A percentile compares a stretch with the other conserved stretches of the same genome.
Evolutionary conservation across 2,888 invertebrate genomes (phyloP).

Genomic region (Octodonta nipae): DNA sequence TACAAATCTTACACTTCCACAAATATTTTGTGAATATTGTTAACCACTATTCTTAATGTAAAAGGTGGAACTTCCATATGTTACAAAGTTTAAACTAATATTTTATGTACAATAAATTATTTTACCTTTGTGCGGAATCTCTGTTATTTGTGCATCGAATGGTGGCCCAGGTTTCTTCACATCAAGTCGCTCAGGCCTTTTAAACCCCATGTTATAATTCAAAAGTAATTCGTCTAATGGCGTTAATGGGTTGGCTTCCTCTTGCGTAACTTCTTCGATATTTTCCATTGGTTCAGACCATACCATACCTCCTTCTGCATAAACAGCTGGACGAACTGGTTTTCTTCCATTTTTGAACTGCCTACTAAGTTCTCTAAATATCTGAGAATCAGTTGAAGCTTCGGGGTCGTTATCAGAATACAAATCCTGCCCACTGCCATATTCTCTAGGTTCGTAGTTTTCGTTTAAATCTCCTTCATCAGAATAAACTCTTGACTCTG

Average conservation of each 20-base stretch:
- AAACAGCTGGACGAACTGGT: conserved; percentile 35
- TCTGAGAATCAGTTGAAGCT: conserved; percentile 14
- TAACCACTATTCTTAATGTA: no score
- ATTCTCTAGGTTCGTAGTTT: conserved; percentile 20
- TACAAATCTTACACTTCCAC: no score
- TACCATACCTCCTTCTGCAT: conserved; percentile 48
- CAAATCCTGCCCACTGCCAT: conserved; percentile 26
- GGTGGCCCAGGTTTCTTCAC: conserved; percentile 91
- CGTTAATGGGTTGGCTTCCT: conserved; percentile 13
- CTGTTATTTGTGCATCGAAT: conserved; percentile 50
- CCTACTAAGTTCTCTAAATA: conserved; percentile 25
- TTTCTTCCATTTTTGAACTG: conserved; percentile 16
- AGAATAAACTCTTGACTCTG: conserved; percentile 45
- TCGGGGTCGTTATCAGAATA: conserved; percentile 1
- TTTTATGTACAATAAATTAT: no score
- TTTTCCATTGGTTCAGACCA: conserved; percentile 13
- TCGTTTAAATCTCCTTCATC: conserved; percentile 39
- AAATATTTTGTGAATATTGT: no score
- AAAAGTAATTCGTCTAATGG: conserved; percentile 47
- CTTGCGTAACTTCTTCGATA: conserved; percentile 10
- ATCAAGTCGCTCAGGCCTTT: conserved; percentile 76
- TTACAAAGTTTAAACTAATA: no score
- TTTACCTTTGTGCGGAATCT: conserved; percentile 15
- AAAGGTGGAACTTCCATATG: no score
- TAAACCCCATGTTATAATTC: conserved; percentile 63